Evolutionary conservation across 1,140 invertebrate genomes (phyloP), one percentile per base, ranked within the genome.

Genomic region (Drosophila orena): DNA sequence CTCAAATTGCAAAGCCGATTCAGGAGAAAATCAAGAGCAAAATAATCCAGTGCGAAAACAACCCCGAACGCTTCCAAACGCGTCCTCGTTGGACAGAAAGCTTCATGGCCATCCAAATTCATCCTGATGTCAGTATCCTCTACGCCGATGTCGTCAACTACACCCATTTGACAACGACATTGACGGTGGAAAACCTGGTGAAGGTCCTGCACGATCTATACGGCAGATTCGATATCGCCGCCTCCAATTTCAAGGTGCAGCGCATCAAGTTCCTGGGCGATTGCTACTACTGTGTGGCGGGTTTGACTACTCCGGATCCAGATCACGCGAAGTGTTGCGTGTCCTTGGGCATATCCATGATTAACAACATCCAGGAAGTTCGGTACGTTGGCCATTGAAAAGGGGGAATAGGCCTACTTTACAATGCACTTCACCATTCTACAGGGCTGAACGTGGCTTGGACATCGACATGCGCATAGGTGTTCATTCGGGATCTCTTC

Each of bases 71-170:
- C 3, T 46, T 20, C 1, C 3, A 3, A 5, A 2, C 5, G 17
- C 4, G 2, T 14, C 10, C n/a, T 0, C n/a, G 27, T 0, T 17
- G 2, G n/a, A 15, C 8, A 0, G 66, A 77, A 91, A 97, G 97
- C 64, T 95, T 98, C 86, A 92, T 98, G 3, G 97, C 97, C 85
- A 95, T 98, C 8, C 96, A 97, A 92, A 94, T 95, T 35, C 97
- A 98, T 92, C 93, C 96, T 4, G 96, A 98, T 92, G 97, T 99
- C 8, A 97, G 96, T 61, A 98, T 99, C 75, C 93, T 99, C 2
- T 99, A 98, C 92, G 98, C 98, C 0, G 98, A 99, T 92, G 97
- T 99, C 42, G 98, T 99, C 2, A 98, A 99, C 90, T 99, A 98
- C 90, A 98, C 98, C 0, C 94, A 96, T 34, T 93, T 99, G 79